These are phyloP conservation scores for Brenthis ino DNA, from an alignment of 2,888 invertebrate genomes.

Conservation along the genomic window DNA sequence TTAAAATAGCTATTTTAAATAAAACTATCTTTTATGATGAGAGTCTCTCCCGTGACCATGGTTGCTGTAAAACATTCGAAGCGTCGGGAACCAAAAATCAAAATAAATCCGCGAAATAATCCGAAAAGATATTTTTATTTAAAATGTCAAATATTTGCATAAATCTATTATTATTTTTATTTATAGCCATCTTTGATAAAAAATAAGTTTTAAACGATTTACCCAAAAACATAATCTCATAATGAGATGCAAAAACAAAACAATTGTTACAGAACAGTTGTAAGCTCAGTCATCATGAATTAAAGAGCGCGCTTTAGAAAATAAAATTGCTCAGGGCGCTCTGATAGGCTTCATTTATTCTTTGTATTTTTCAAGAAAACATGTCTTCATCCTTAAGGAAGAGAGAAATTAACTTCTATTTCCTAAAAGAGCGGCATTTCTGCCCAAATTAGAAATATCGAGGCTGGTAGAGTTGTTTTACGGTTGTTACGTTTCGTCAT, in stretches of 20 bases:
- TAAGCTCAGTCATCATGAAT: conserved; percentile 26
- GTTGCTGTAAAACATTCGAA: too few relatives aligned
- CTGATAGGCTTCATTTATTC: conserved; percentile 58
- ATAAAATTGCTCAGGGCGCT: conserved; percentile 42
- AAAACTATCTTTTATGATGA: too few relatives aligned
- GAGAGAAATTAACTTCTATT: conserved; percentile 44
- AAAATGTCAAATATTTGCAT: too few relatives aligned
- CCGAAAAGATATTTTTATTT: too few relatives aligned
- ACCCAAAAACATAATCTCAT: background rate
- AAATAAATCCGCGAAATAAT: too few relatives aligned
- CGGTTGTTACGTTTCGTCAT: conserved; percentile 37
- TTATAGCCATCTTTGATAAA: too few relatives aligned
- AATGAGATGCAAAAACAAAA: background rate
- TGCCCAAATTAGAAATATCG: conserved; percentile 42
- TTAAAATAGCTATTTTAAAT: too few relatives aligned
- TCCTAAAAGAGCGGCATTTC: conserved; percentile 36
- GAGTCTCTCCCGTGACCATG: too few relatives aligned
- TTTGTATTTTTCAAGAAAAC: conserved; percentile 47
- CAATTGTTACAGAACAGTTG: conserved; percentile 6
- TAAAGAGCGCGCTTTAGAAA: conserved; percentile 40
- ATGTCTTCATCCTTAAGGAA: conserved; percentile 40
- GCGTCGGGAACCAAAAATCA: too few relatives aligned
- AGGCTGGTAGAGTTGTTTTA: conserved; percentile 35
- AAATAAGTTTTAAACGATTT: too few relatives aligned
- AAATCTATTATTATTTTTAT: too few relatives aligned